A percentile compares a stretch with the other conserved stretches of the same genome.
Evolutionary conservation across 2,797 vertebrate species (phyloP).

Genomic region (Bovichtus variegatus): DNA sequence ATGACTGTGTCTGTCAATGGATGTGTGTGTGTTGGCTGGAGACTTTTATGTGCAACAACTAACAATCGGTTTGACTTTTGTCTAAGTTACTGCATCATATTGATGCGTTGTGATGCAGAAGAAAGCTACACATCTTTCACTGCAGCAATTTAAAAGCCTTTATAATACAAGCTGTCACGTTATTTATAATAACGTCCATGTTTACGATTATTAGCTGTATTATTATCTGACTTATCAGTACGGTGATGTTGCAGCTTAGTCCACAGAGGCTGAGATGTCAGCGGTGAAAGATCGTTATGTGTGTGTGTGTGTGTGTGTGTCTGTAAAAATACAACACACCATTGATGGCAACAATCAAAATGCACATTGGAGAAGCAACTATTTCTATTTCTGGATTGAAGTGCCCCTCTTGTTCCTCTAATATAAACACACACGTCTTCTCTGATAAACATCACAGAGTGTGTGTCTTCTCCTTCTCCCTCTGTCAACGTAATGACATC

Average conservation of each 20-base stretch:
- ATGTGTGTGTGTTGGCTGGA: constrained; percentile 1
- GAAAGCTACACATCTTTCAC: not conserved
- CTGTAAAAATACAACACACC: not conserved
- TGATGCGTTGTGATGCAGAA: not conserved
- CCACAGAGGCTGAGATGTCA: too few relatives aligned
- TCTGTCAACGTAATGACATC: not conserved
- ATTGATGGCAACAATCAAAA: constrained; percentile 34
- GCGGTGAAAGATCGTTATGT: too few relatives aligned
- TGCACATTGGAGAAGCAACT: not conserved
- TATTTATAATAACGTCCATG: not conserved
- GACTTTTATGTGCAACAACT: not conserved
- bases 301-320: not conserved
- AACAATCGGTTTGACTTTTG: too few relatives aligned
- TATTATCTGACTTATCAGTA: not conserved
- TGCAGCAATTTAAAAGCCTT: not conserved
- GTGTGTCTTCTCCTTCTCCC: not conserved
- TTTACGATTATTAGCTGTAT: not conserved
- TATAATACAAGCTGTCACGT: not conserved
- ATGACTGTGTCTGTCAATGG: constrained; percentile 7
- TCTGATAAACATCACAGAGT: constrained; percentile 9
- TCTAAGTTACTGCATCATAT: not conserved
- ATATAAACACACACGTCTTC: constrained; percentile 19
- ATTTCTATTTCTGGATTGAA: constrained; percentile 29
- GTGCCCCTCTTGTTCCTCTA: constrained; percentile 2
- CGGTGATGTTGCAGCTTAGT: too few relatives aligned